Conservation (phyloP, 1,140 invertebrate genomes). For the Drosophila virilis region DNA sequence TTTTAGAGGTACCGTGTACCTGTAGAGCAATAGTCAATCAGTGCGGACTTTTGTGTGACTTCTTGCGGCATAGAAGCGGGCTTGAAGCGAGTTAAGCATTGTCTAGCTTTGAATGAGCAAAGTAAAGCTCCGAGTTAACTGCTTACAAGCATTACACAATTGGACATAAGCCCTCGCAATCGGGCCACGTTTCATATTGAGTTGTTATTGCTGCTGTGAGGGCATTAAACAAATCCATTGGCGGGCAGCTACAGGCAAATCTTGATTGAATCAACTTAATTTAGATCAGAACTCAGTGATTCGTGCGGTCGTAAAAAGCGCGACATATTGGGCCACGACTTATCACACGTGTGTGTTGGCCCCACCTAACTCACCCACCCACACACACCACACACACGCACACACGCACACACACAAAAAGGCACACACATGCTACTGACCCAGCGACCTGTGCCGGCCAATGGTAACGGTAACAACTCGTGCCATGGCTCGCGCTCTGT, state of each 20-base stretch:
- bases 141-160: conserved; percentile 57
- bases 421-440: conserved; percentile 40
- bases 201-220: conserved; percentile 52
- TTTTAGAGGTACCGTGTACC: neutral
- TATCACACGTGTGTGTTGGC: conserved; percentile 65
- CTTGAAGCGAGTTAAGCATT: conserved; percentile 13
- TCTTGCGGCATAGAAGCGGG: conserved; percentile 11
- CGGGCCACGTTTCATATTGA: conserved; percentile 75
- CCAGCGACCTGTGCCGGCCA: conserved; percentile 41
- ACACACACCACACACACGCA: neutral
- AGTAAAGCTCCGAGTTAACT: conserved; percentile 50
- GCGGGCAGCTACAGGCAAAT: conserved; percentile 64
- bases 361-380: conserved; percentile 18
- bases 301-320: conserved; percentile 78
- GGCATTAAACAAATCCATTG: conserved; percentile 78
- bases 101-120: conserved; percentile 11
- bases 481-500: conserved; percentile 29
- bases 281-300: conserved; percentile 78
- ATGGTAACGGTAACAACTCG: conserved; percentile 50
- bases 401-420: neutral
- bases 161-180: conserved; percentile 53
- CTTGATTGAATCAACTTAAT: conserved; percentile 82
- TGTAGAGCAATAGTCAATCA: conserved; percentile 20
- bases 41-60: conserved; percentile 8
- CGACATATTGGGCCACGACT: conserved; percentile 77